Base-by-base conservation (phyloP, 2,888 invertebrate species). In the Baronia brevicornis region DNA sequence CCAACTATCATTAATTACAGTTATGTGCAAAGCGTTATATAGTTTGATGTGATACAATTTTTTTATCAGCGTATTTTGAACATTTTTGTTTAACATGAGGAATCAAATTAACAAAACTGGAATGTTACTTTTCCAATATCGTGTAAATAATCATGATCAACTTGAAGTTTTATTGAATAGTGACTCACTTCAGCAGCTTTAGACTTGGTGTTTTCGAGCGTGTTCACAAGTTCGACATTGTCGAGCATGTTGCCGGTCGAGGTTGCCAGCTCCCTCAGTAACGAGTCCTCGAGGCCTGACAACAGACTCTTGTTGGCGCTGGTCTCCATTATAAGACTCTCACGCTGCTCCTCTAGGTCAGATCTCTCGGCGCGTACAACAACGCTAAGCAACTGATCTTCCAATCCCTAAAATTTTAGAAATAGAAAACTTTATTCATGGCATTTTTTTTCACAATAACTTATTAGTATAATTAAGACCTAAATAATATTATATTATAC, bases 161-260 rank as follows among this genome's bases (percentile, higher is more conserved):
- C 21, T n/a, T 12, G n/a, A 9, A 34, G 27, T 27, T 5, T 12
- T 26, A 10, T 20, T 14, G 9, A 4, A 3, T 24, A n/a, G n/a
- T 5, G 4, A 37, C 48, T 44, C 26, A 95, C 95, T 74, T 96
- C 94, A 23, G 84, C 85, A 0, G 96, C 95, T 60, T 95, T 96
- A 0, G 89, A 85, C 73, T 96, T 97, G 4, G 96, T 95, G 45
- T 94, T 94, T 54, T 97, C 96, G 29, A 97, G 74, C 0, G 95
- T 96, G 39, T 90, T 84, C 7, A 97, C 89, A 4, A 96, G 82
- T 50, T 96, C 96, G 0, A 91, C 89, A 50, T 97, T 96, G 60
- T 97, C 96, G 56, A 97, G 73, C 95, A 97, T 96, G 71, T 95
- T 96, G 7, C 96, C 96, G 1, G 92, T 90, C 0, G 94, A 94